Conservation (phyloP, 2,888 invertebrate genomes). For the Blomia tropicalis region DNA sequence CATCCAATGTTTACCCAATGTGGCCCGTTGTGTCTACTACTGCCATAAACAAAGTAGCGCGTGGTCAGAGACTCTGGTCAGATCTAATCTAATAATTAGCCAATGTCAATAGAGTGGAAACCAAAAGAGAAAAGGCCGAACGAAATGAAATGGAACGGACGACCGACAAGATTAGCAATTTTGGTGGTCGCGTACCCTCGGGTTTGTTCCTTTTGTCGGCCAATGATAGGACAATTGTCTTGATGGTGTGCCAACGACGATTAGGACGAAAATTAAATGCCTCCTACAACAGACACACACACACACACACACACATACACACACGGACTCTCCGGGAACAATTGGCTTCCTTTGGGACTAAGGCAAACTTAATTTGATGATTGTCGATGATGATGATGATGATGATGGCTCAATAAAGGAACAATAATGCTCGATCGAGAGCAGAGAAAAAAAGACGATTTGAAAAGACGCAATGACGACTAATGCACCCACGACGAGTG, state of each 20-base stretch:
- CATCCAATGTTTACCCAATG: background rate
- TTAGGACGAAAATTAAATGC: constrained; percentile 1
- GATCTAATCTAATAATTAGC: constrained; percentile 15
- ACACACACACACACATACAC: background rate
- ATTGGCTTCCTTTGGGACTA: background rate
- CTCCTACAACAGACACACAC: background rate
- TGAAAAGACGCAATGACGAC: background rate
- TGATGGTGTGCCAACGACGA: constrained; percentile 7
- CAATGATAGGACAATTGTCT: background rate
- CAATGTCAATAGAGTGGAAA: constrained; percentile 13
- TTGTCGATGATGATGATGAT: too few relatives aligned
- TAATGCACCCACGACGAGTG: background rate
- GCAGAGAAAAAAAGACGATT: background rate
- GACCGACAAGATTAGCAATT: constrained; percentile 1
- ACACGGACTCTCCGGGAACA: background rate
- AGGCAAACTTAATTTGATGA: constrained; percentile 12
- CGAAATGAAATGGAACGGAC: background rate
- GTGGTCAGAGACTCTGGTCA: too few relatives aligned
- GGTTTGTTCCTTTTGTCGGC: background rate
- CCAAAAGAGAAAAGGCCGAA: background rate
- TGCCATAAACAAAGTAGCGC: constrained; percentile 10
- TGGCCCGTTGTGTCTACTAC: too few relatives aligned
- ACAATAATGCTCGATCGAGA: background rate
- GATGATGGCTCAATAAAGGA: constrained; percentile 14
- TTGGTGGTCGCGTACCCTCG: background rate